Conservation (phyloP, 2,888 invertebrate genomes). For the Folsomia manolachei region DNA sequence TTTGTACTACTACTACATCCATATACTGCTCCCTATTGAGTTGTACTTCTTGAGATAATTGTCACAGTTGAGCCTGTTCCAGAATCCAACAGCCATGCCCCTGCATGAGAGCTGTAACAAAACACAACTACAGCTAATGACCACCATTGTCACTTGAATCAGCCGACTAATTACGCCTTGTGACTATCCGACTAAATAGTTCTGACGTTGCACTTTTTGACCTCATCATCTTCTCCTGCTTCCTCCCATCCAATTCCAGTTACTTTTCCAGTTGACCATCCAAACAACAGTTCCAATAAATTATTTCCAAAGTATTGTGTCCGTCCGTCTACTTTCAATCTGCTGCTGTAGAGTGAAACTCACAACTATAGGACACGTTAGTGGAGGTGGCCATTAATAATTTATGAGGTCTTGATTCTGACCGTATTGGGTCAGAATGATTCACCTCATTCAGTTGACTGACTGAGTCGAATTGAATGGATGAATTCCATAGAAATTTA, state of each 20-base stretch:
- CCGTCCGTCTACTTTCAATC: neutral
- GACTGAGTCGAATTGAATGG: too few relatives aligned
- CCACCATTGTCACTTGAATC: slow-evolving; percentile 5
- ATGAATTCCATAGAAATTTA: too few relatives aligned
- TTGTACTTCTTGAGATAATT: neutral
- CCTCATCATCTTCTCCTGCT: too few relatives aligned
- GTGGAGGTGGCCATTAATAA: neutral
- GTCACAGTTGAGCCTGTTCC: neutral
- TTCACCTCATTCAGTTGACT: too few relatives aligned
- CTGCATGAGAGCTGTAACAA: too few relatives aligned
- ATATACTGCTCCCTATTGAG: neutral
- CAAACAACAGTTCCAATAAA: neutral
- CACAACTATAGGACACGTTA: neutral
- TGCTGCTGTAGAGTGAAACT: too few relatives aligned
- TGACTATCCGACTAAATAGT: neutral
- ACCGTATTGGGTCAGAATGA: too few relatives aligned
- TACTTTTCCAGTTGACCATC: neutral
- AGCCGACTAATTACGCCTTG: neutral
- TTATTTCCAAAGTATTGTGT: neutral
- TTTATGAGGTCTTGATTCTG: neutral
- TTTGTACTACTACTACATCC: neutral
- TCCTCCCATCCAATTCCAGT: neutral
- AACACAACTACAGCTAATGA: slow-evolving; percentile 10
- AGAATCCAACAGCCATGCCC: too few relatives aligned
- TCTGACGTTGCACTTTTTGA: slow-evolving; percentile 5